phyloP scores from a whole-genome alignment of 2,113 vertebrate species.

The Onychorhynchus coronatus region DNA sequence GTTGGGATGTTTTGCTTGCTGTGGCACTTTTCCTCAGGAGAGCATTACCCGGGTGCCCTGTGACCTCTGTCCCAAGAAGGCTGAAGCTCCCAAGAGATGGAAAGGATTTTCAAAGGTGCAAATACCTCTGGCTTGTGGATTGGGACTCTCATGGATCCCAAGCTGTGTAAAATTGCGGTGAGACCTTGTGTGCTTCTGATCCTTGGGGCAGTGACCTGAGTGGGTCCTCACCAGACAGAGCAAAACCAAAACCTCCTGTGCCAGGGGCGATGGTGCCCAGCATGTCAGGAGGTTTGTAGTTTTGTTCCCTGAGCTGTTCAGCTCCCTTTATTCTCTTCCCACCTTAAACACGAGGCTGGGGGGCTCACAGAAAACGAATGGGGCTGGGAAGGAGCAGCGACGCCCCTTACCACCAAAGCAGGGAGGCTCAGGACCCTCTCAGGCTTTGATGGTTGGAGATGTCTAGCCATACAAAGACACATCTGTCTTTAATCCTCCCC shows the following conservation, averaged over 20 bases:
- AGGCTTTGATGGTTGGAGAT: background rate
- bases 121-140: fast-evolving
- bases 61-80: background rate
- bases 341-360: background rate
- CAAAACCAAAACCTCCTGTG: background rate
- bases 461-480: constrained; percentile 23
- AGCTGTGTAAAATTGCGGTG: background rate
- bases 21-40: background rate
- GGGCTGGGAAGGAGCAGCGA: background rate
- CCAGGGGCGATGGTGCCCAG: background rate
- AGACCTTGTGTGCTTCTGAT: background rate
- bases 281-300: fast-evolving
- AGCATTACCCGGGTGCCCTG: background rate
- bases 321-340: background rate
- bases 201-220: fast-evolving
- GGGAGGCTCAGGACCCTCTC: background rate
- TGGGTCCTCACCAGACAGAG: fast-evolving
- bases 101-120: background rate
- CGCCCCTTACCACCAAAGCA: background rate
- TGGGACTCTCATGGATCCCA: too few relatives aligned
- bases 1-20: background rate
- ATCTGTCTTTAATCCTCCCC: constrained; percentile 44
- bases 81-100: background rate
- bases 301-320: fast-evolving
- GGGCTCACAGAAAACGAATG: fast-evolving